A percentile compares a stretch with the other conserved stretches of the same genome.
Evolutionary conservation across 2,888 invertebrate species (phyloP).

Genomic region (Torymus auratus): DNA sequence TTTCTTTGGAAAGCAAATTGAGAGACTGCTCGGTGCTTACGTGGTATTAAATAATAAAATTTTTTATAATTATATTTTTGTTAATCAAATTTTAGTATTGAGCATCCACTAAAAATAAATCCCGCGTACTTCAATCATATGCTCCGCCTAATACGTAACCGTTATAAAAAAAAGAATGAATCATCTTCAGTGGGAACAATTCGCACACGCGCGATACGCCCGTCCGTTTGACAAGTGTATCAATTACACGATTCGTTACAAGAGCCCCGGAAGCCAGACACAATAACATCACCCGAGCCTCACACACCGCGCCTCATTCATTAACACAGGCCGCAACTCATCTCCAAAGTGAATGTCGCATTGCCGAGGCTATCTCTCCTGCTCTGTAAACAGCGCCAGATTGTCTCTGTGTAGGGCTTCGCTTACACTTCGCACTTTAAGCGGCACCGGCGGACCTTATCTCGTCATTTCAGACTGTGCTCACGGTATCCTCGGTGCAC

Average conservation of each 20-base stretch:
- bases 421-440: neutral
- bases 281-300: neutral
- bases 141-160: too few species aligned
- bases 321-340: neutral
- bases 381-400: constrained; percentile 8
- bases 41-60: too few species aligned
- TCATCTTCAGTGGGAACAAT: too few species aligned
- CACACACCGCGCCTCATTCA: constrained; percentile 3
- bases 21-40: neutral
- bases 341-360: constrained; percentile 12
- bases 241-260: too few species aligned
- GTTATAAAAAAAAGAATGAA: too few species aligned
- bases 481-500: constrained; percentile 57
- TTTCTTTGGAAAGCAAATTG: neutral
- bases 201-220: too few species aligned
- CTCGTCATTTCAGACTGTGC: constrained; percentile 66
- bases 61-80: too few species aligned
- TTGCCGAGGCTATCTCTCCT: neutral
- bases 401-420: constrained; percentile 40
- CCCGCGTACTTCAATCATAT: too few species aligned
- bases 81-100: too few species aligned
- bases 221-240: too few species aligned
- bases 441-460: neutral
- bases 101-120: too few species aligned
- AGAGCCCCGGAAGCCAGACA: too few species aligned